Evolutionary conservation across 2,888 invertebrate species (phyloP).

Genomic region (Biston stratarius): DNA sequence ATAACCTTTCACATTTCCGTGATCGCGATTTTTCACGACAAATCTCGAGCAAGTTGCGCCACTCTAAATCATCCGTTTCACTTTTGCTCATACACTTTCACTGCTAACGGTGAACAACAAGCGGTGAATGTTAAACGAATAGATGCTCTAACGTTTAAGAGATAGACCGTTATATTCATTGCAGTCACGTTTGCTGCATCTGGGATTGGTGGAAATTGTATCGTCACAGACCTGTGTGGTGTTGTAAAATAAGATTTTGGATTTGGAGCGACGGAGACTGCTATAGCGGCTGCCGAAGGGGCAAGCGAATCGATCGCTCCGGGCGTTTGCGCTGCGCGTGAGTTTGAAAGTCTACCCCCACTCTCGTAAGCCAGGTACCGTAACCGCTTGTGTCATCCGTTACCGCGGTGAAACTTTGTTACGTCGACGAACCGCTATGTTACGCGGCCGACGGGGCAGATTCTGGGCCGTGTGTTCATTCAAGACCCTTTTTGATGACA

Average conservation of each 20-base stretch:
- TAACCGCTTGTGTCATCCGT: slow-evolving; percentile 84
- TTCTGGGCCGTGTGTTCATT: slow-evolving; percentile 54
- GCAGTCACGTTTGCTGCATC: slow-evolving; percentile 40
- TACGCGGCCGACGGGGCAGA: slow-evolving; percentile 59
- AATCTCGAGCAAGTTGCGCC: slow-evolving; percentile 71
- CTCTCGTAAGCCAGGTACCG: slow-evolving; percentile 66
- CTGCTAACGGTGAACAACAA: slow-evolving; percentile 72
- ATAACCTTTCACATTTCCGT: slow-evolving; percentile 68
- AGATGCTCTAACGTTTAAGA: slow-evolving; percentile 50
- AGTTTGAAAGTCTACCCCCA: slow-evolving; percentile 73
- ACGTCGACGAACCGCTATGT: slow-evolving; percentile 75
- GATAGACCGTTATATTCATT: slow-evolving; percentile 38
- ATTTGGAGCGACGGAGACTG: slow-evolving; percentile 54
- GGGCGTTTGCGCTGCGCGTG: slow-evolving; percentile 62
- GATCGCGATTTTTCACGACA: slow-evolving; percentile 72
- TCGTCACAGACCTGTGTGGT: slow-evolving; percentile 36
- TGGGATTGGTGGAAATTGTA: slow-evolving; percentile 48
- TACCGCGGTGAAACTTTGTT: slow-evolving; percentile 80
- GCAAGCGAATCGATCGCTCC: slow-evolving; percentile 52
- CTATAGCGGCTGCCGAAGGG: slow-evolving; percentile 51
- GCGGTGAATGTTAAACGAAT: slow-evolving; percentile 56
- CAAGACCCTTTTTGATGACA: slow-evolving; percentile 43
- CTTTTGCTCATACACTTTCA: slow-evolving; percentile 83
- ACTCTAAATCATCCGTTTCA: slow-evolving; percentile 78
- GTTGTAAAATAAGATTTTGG: slow-evolving; percentile 51